These are phyloP conservation scores for Lordiphosa andalusiaca DNA, from an alignment of 2,888 invertebrate species.

Conservation along the genomic window DNA sequence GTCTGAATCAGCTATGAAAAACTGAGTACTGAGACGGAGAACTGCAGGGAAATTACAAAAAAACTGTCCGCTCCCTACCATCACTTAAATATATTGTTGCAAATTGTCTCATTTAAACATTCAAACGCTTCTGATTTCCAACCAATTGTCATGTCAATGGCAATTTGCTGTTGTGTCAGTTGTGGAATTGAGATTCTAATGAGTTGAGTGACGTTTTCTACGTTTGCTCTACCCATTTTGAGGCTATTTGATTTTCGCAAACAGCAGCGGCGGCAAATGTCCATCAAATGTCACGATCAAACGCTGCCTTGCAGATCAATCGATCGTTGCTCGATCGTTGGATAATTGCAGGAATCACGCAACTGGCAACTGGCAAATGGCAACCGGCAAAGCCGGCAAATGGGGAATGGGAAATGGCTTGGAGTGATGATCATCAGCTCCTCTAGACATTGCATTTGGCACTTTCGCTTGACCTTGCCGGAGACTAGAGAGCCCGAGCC, in stretches of 20 bases:
- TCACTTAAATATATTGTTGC: slow-evolving; percentile 13
- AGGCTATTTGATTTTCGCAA: slow-evolving; percentile 56
- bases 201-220: slow-evolving; percentile 46
- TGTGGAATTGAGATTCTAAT: slow-evolving; percentile 68
- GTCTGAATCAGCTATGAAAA: no score
- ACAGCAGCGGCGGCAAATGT: slow-evolving; percentile 77
- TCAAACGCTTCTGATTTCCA: slow-evolving; percentile 68
- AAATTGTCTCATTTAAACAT: slow-evolving; percentile 66
- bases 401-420: slow-evolving; percentile 8
- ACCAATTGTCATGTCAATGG: slow-evolving; percentile 75
- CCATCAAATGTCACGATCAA: slow-evolving; percentile 77
- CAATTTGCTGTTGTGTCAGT: slow-evolving; percentile 68
- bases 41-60: no score
- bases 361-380: slow-evolving; percentile 32
- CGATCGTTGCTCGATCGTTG: slow-evolving; percentile 36
- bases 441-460: slow-evolving; percentile 23
- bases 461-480: slow-evolving; percentile 61
- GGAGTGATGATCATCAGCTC: slow-evolving; percentile 14
- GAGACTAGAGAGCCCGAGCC: slow-evolving; percentile 11
- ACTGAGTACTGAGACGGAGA: no score
- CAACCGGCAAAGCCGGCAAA: slow-evolving; percentile 34
- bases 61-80: background rate
- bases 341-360: slow-evolving; percentile 64
- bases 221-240: slow-evolving; percentile 20
- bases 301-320: slow-evolving; percentile 59